Evolutionary conservation across 2,888 invertebrate genomes (phyloP), one percentile per base, ranked within the genome.

Genomic region (Argyresthia goedartella): DNA sequence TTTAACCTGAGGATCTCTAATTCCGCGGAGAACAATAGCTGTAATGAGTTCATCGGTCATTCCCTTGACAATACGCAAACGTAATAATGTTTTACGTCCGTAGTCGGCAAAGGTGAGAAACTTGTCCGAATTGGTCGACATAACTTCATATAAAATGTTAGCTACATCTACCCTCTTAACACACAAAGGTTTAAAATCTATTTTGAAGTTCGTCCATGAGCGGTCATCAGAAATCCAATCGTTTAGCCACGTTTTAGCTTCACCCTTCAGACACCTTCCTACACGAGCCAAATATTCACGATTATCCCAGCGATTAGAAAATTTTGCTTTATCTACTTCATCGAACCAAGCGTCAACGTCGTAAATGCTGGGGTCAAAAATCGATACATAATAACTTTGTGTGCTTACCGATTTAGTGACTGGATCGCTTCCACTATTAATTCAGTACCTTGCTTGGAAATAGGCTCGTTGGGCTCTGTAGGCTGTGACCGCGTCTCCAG

Each of bases 231-330:
- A 41, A 49, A 33, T 33, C 48, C 45, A 51, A 6, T 51, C 46
- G 15, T 36, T 47, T 7, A 47, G 41, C 39, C 47, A 47, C 11
- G 25, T 52, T 8, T 47, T 36, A 11, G 47, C 47, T 6, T 47
- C 52, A 25, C 47, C 52, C 34, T 48, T 48, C 11, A 52, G 43
- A 34, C 47, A 48, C 16, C 45, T 25, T 35, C 52, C 47, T n/a
- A 52, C 48, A 14, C 48, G 52, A 3, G 52, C 47, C 34, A 52
- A 25, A 16, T 48, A 52, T 39, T 52, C 47, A 42, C 42, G 16
- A 48, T 52, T 48, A 42, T n/a, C 9, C 52, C 52, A 52, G 11
- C 45, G 35, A 14, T 52, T 52, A 8, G 25, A 45, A 9, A 13
- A 7, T 8, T 14, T 4, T 14, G 33, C 52, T 7, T 48, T 13